Percentiles rank a stretch among this genome's conserved stretches.
These are phyloP conservation scores for Pterophyllum scalare DNA, from an alignment of 2,113 vertebrate species.

Conservation along the genomic window DNA sequence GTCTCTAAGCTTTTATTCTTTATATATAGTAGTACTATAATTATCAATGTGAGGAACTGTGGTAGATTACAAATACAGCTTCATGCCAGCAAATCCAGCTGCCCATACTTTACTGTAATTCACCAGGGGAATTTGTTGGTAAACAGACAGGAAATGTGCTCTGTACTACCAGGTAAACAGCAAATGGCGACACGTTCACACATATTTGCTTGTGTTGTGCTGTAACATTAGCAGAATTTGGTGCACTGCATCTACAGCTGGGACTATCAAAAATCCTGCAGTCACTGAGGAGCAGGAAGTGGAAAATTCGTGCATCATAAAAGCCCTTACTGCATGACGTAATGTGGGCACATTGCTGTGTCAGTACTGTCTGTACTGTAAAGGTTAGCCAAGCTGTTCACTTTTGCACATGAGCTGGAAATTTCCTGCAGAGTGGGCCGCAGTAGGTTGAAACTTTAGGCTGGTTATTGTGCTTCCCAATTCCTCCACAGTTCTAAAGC, in stretches of 20 bases:
- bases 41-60: background rate
- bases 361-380: background rate
- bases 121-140: background rate
- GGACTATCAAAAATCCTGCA: constrained; percentile 6
- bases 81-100: too few species aligned
- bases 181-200: background rate
- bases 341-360: constrained; percentile 3
- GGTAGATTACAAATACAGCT: too few species aligned
- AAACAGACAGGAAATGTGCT: background rate
- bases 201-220: background rate
- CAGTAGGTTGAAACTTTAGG: background rate
- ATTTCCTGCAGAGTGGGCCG: background rate
- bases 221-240: constrained; percentile 3
- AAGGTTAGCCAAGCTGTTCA: background rate
- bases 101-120: too few species aligned
- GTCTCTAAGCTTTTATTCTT: background rate
- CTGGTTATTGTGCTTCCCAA: background rate
- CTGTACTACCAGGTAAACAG: background rate
- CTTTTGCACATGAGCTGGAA: background rate
- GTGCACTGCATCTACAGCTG: background rate
- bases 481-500: background rate
- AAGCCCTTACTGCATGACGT: background rate
- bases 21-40: background rate
- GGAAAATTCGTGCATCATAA: background rate
- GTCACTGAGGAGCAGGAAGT: constrained; percentile 6